Percentiles rank a stretch among this genome's conserved stretches.
These are phyloP conservation scores for Euschistus heros DNA, from an alignment of 1,140 invertebrate genomes.

Conservation along the genomic window DNA sequence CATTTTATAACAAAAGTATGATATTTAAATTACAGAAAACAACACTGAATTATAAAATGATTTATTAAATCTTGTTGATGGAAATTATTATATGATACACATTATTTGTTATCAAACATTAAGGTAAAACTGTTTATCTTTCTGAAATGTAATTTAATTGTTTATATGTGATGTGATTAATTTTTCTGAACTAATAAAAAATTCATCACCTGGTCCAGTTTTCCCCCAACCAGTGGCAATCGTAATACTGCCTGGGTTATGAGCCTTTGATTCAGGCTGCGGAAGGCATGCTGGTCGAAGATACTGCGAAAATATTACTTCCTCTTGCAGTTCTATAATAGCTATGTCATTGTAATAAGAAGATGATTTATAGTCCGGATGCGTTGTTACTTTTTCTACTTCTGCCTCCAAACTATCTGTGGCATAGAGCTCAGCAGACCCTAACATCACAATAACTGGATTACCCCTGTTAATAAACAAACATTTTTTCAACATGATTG, in stretches of 20 bases:
- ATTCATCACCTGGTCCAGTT: slow-evolving; percentile 31
- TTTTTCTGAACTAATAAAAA: neutral
- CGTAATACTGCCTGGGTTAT: slow-evolving; percentile 23
- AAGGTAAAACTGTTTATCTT: no score
- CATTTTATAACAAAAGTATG: no score
- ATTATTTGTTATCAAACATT: no score
- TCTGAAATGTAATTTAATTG: no score
- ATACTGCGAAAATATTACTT: slow-evolving; percentile 29
- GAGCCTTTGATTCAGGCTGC: slow-evolving; percentile 7
- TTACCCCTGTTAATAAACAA: slow-evolving; percentile 31
- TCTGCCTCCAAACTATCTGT: slow-evolving; percentile 13
- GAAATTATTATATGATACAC: no score
- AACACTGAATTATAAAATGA: no score
- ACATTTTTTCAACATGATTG: no score
- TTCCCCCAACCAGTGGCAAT: slow-evolving; percentile 33
- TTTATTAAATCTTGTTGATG: no score
- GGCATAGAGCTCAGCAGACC: slow-evolving; percentile 31
- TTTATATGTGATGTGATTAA: no score
- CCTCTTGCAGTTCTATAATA: slow-evolving; percentile 33
- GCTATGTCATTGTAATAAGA: slow-evolving; percentile 39
- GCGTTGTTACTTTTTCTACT: slow-evolving; percentile 28
- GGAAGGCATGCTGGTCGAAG: slow-evolving; percentile 40
- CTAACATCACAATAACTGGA: slow-evolving; percentile 32
- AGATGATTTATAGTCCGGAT: slow-evolving; percentile 43
- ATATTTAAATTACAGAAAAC: no score